Percentiles rank a stretch among this genome's conserved stretches.
phyloP scores from a whole-genome alignment of 2,113 vertebrate species.

The Phoenicopterus ruber region DNA sequence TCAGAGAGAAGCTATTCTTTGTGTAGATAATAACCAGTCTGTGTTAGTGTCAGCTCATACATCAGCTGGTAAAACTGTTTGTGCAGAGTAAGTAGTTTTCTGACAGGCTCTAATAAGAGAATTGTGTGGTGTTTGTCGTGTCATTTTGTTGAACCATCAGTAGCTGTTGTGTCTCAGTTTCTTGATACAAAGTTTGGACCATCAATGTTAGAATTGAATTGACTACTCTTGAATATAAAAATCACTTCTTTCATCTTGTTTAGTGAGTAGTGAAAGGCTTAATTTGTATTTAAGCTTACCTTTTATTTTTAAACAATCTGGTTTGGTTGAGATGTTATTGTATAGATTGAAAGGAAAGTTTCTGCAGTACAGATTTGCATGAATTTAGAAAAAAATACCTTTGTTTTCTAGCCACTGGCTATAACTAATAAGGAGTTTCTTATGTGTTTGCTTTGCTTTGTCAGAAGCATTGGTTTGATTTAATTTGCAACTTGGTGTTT shows the following conservation, averaged over 20 bases:
- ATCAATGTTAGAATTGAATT: neutral
- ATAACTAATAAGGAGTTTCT: neutral
- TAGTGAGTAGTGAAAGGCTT: neutral
- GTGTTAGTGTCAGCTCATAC: constrained; percentile 97
- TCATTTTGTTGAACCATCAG: neutral
- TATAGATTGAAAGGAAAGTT: neutral
- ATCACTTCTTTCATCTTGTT: neutral
- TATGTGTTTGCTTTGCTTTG: neutral
- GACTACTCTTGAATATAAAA: neutral
- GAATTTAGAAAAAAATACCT: neutral
- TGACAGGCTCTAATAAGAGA: neutral
- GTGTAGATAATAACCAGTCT: constrained; percentile 97
- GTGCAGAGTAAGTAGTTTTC: constrained; percentile 89
- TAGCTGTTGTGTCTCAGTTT: neutral
- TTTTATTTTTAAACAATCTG: neutral
- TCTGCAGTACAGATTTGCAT: neutral
- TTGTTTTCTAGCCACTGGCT: neutral
- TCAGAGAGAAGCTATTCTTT: constrained; percentile 94
- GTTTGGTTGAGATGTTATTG: neutral
- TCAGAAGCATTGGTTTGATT: neutral
- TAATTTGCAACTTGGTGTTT: neutral
- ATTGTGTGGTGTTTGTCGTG: neutral
- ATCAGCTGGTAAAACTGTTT: constrained; percentile 99
- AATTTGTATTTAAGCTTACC: neutral
- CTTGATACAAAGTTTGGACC: neutral